Evolutionary conservation across 1,140 invertebrate genomes (phyloP).

Genomic region (Trichonephila clavata): DNA sequence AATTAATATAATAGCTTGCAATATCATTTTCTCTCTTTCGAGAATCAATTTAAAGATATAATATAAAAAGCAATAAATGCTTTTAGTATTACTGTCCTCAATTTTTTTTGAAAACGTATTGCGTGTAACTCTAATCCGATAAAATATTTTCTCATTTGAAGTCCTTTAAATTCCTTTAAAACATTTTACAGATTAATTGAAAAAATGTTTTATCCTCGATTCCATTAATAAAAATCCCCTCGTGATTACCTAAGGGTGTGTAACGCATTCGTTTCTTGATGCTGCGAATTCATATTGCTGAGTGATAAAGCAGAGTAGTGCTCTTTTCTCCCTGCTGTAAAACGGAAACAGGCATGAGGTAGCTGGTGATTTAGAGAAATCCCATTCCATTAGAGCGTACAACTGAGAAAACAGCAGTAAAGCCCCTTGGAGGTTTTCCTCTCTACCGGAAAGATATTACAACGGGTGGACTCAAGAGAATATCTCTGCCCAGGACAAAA

Average conservation of each 20-base stretch:
- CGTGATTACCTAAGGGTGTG: background rate
- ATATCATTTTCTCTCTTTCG: too few relatives aligned
- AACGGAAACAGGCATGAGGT: conserved; percentile 11
- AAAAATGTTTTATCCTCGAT: background rate
- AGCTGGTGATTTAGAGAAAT: conserved; percentile 17
- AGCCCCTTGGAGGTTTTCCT: conserved; percentile 47
- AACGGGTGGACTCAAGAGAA: conserved; percentile 13
- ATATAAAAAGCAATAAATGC: too few relatives aligned
- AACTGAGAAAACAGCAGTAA: conserved; percentile 9
- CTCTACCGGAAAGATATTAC: conserved; percentile 39
- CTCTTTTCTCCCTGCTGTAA: conserved; percentile 14
- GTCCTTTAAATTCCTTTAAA: too few relatives aligned
- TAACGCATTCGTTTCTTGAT: conserved; percentile 13
- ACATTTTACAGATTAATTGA: too few relatives aligned
- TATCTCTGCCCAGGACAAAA: conserved; percentile 48
- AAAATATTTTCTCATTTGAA: too few relatives aligned
- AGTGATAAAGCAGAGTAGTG: background rate
- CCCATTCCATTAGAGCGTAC: conserved; percentile 50
- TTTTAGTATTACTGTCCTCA: too few relatives aligned
- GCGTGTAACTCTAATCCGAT: too few relatives aligned
- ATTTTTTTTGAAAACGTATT: too few relatives aligned
- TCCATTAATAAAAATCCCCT: background rate
- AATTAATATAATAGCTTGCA: too few relatives aligned
- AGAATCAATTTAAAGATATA: too few relatives aligned
- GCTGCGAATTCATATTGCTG: background rate